Base-by-base conservation (phyloP, 1,140 invertebrate species). In the Cecropterus lyciades region DNA sequence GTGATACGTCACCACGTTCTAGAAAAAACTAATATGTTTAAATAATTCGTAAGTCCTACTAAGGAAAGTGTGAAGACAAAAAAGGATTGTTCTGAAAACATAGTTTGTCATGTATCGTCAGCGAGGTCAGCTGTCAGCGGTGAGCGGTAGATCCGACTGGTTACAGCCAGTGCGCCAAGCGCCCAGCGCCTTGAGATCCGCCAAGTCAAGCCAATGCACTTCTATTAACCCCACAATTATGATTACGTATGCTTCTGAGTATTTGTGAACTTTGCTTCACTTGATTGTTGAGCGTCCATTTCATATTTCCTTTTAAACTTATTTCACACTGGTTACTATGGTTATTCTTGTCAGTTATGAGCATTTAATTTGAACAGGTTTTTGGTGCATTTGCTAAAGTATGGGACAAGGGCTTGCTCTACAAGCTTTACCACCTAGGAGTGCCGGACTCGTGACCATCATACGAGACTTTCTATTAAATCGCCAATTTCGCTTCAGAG, bases 11-110 rank as follows among this genome's bases (percentile, higher is more conserved):
- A 30, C 3, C 27, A 30, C 27, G 27, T 60, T 14, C 33, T 8
- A 48, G 43, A 60, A 56, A 42, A 42, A 24, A 9, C 17, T 9
- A 49, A 49, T 37, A 20, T 60, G 27, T 59, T 59, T 16, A 6
- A 8, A 49, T 66, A 82, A 79, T 84, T 85, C 48, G 69, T 75
- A 80, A 75, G 67, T 79, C 84, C 82, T 67, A 81, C 43, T 81
- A 75, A 30, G 79, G 79, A 15, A 8, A 51, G 56, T 48, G 46
- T 51, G 37, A 66, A 73, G 65, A 68, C 78, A 53, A 71, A 82
- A 82, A 79, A 77, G 75, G 77, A 70, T 67, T 67, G 69, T 66
- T 62, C 9, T 52, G 49, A 69, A 82, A 79, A 78, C 46, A 75
- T 45, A 70, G 57, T 64, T 70, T 49, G 43, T 43, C n/a, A 66